Conservation (phyloP, 2,888 invertebrate genomes). For the Plagodis dolabraria region DNA sequence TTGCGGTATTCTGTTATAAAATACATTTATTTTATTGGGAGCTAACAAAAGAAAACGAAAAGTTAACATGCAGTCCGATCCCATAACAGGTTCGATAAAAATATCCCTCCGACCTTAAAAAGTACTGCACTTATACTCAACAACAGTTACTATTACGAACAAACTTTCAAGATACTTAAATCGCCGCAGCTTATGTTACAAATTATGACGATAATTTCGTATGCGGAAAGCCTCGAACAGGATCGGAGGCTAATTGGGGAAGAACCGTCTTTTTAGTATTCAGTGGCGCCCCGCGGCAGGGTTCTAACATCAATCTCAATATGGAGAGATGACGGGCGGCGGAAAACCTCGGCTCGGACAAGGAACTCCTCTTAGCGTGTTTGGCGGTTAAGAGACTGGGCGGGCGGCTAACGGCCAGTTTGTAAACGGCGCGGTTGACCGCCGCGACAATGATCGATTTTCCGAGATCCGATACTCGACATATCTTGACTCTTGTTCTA, state of each 20-base stretch:
- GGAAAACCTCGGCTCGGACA: constrained; percentile 73
- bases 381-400: constrained; percentile 11
- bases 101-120: neutral
- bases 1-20: neutral
- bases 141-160: constrained; percentile 14
- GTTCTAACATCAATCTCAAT: constrained; percentile 82
- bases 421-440: constrained; percentile 44
- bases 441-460: constrained; percentile 65
- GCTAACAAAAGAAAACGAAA: neutral
- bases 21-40: neutral
- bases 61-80: neutral
- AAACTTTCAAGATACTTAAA: constrained; percentile 26
- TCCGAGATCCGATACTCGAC: constrained; percentile 36
- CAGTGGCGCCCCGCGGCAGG: constrained; percentile 62
- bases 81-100: too few species aligned
- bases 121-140: neutral
- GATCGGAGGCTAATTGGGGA: constrained; percentile 78
- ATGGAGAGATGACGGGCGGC: constrained; percentile 75
- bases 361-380: constrained; percentile 76
- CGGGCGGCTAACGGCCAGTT: constrained; percentile 54
- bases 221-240: constrained; percentile 72
- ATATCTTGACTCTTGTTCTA: constrained; percentile 21
- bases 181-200: constrained; percentile 65
- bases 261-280: constrained; percentile 80
- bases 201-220: constrained; percentile 77